Evolutionary conservation across 2,888 invertebrate genomes (phyloP), one percentile per base, ranked within the genome.

Genomic region (Sialis lutaria): DNA sequence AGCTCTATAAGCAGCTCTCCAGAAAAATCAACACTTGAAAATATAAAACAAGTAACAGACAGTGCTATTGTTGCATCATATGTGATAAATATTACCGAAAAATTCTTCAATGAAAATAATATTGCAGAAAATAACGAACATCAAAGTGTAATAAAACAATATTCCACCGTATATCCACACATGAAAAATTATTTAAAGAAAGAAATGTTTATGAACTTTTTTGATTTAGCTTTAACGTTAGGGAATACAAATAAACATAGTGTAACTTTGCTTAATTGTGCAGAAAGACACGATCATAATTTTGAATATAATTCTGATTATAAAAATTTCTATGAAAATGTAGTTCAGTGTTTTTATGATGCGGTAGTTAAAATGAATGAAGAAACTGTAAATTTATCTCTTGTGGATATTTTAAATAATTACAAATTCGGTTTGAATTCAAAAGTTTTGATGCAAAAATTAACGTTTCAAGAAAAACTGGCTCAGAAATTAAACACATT

Each of bases 71-170:
- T 75, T 33, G 69, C 75, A 0, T 72, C 75, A 0, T 72, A 75
- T 57, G 73, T 77, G 1, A 73, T 73, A 61, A 72, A 74, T 7
- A 68, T 74, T 1, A 72, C 76, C 0, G 75, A 77, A 55, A 70
- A 72, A n/a, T 79, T 77, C 54, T 59, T 65, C 0, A 59, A 62
- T 46, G 52, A 58, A 2, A 62, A 66, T 48, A 56, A 57, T 6
- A 50, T 62, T 3, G 53, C 57, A 13, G 56, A 57, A 32, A 55
- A 55, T 33, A 48, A 55, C 1, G 58, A 61, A 12, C 34, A 56
- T 5, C 58, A 59, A 44, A 49, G 51, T 3, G 51, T 64, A 1
- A 35, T 60, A 1, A 57, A 56, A 34, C 60, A 61, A 9, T 57
- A 60, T 48, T 52, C 53, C 9, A 49, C 49, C 6, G 58, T 62